These are phyloP conservation scores for Coreoperca whiteheadi DNA, from an alignment of 2,113 vertebrate species.

Conservation along the genomic window DNA sequence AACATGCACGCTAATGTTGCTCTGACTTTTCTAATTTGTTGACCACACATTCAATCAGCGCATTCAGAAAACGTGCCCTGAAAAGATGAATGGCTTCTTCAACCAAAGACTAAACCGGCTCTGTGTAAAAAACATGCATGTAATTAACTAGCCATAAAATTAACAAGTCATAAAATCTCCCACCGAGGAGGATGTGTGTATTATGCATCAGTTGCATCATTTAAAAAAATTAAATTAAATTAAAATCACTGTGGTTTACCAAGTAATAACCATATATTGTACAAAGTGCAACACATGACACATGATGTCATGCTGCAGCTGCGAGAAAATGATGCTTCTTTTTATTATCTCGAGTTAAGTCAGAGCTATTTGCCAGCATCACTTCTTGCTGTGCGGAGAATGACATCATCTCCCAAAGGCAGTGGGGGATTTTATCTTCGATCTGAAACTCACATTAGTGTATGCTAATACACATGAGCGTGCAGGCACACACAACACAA, in stretches of 20 bases:
- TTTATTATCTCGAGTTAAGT: conserved; percentile 46
- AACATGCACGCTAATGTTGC: not conserved
- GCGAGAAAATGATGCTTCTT: conserved; percentile 33
- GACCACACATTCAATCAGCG: not conserved
- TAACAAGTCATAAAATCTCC: not conserved
- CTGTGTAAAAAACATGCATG: not conserved
- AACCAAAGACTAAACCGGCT: conserved; percentile 1
- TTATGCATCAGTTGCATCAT: not conserved
- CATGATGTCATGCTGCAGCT: conserved; percentile 65
- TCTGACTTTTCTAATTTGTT: not conserved
- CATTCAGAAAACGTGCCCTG: not conserved
- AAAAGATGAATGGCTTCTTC: not conserved
- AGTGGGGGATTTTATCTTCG: conserved; percentile 62
- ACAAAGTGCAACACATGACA: not conserved
- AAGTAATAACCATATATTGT: conserved; percentile 4
- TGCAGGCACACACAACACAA: not conserved
- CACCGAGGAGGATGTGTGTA: not conserved
- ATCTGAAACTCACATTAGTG: conserved; percentile 39
- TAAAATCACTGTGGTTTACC: not conserved
- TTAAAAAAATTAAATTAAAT: too few species aligned
- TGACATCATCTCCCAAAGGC: conserved; percentile 76
- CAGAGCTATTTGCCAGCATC: conserved; percentile 59
- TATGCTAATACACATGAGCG: conserved; percentile 5
- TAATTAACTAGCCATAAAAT: not conserved
- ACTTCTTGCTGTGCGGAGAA: conserved; percentile 43